A percentile compares a stretch with the other conserved stretches of the same genome.
These are phyloP conservation scores for Ochlodes sylvanus DNA, from an alignment of 2,888 invertebrate species.

Conservation along the genomic window DNA sequence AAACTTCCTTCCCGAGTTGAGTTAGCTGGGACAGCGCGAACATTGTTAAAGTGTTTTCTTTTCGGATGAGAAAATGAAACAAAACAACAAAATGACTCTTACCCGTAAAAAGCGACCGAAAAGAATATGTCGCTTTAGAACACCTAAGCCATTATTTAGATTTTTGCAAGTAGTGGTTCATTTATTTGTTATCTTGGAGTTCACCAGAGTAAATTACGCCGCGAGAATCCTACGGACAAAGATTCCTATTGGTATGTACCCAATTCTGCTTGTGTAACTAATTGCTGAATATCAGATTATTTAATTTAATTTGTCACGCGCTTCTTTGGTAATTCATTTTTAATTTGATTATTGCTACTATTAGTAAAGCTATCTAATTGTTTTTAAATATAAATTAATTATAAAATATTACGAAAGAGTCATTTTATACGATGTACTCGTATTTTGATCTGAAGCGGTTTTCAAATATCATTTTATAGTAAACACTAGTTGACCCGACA, in stretches of 20 bases:
- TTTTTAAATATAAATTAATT: too few relatives aligned
- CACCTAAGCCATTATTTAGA: constrained; percentile 52
- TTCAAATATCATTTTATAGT: too few relatives aligned
- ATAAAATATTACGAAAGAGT: too few relatives aligned
- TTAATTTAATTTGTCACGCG: background rate
- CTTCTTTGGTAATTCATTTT: too few relatives aligned
- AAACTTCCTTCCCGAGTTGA: constrained; percentile 50
- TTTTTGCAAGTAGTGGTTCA: constrained; percentile 57
- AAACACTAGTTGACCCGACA: too few relatives aligned
- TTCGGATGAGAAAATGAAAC: constrained; percentile 18
- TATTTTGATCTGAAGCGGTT: too few relatives aligned
- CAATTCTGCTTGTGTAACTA: constrained; percentile 2
- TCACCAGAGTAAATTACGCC: constrained; percentile 51
- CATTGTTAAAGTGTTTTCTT: constrained; percentile 38
- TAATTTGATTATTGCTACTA: too few relatives aligned
- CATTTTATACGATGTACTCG: too few relatives aligned
- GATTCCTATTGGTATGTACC: constrained; percentile 65
- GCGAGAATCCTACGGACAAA: constrained; percentile 42
- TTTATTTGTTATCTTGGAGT: constrained; percentile 56
- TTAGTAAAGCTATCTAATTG: too few relatives aligned
- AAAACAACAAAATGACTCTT: constrained; percentile 20
- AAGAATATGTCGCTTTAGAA: constrained; percentile 29
- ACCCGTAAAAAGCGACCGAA: constrained; percentile 53
- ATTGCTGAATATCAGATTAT: background rate
- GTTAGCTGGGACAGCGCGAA: constrained; percentile 46